These are phyloP conservation scores for Nettapus auritus DNA, from an alignment of 2,113 vertebrate genomes.

Conservation along the genomic window DNA sequence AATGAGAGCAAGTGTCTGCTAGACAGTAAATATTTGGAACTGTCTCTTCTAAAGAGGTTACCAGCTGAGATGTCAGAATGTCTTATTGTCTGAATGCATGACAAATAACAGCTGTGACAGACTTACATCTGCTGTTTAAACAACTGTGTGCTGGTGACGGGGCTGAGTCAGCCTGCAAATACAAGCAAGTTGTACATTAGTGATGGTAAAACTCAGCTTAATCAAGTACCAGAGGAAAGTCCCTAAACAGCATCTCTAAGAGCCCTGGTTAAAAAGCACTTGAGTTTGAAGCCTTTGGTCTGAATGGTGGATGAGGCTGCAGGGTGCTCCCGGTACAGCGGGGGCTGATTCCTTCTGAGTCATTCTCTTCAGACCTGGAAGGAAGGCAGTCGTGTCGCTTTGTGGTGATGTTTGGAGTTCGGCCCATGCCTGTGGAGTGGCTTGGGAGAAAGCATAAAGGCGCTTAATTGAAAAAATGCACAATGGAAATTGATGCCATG, in stretches of 20 bases:
- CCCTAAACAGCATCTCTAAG: background rate
- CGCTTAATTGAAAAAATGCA: background rate
- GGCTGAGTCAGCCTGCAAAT: slow-evolving; percentile 26
- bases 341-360: background rate
- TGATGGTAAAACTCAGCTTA: background rate
- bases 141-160: slow-evolving; percentile 24
- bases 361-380: background rate
- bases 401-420: background rate
- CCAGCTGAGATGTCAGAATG: slow-evolving; percentile 58
- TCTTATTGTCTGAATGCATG: slow-evolving; percentile 32
- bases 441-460: background rate
- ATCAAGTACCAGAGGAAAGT: background rate
- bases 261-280: background rate
- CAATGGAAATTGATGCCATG: background rate
- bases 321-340: background rate
- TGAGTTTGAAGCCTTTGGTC: background rate
- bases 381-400: background rate
- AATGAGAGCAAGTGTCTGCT: slow-evolving; percentile 53
- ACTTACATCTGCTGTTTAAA: slow-evolving; percentile 63
- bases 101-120: slow-evolving; percentile 61
- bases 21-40: slow-evolving; percentile 68
- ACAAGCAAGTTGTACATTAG: background rate
- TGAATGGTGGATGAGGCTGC: background rate
- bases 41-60: slow-evolving; percentile 49
- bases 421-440: background rate